Evolutionary conservation across 1,140 invertebrate species (phyloP), one percentile per base, ranked within the genome.

Genomic region (Oppia nitens): DNA sequence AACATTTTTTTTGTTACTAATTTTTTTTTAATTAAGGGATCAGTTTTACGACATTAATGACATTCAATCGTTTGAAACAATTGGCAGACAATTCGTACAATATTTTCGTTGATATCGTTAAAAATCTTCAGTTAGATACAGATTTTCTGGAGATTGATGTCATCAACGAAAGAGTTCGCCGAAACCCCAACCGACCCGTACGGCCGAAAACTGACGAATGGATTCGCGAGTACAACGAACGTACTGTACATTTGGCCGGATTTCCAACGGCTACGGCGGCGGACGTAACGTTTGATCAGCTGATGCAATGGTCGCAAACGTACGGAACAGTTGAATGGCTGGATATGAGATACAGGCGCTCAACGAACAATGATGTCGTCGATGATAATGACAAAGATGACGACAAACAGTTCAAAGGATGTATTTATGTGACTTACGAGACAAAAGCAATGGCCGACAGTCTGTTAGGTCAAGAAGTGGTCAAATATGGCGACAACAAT

Each of bases 241-340:
- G 84, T 59, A 87, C 87, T 53, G 76, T 87, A 23, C 96, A 95
- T 73, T 78, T 81, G 26, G 95, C 95, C 78, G 87, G 87, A 49
- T 94, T 96, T 67, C 82, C 86, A 1, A n/a, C n/a, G n/a, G n/a
- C n/a, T n/a, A n/a, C n/a, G n/a, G n/a, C n/a, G n/a, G 70, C 78
- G 53, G 80, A 83, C 20, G 60, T 64, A 0, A 76, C 74, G 6
- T 75, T 95, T 17, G 80, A 85, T 66, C 76, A 81, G 0, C 69
- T 94, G 2, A 74, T 87, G 45, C 76, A 79, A 51, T 92, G 80
- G 71, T 83, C 91, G 63, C 77, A 78, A 57, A 69, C 75, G 24
- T 81, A 77, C 71, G 82, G 83, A 11, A 76, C 79, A 49, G 76
- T 84, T 40, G 84, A 89, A 51, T 84, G 84, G 67, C 74, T 93